These are phyloP conservation scores for Stegophylla sp. DNA, from an alignment of 2,888 invertebrate species.

Conservation along the genomic window DNA sequence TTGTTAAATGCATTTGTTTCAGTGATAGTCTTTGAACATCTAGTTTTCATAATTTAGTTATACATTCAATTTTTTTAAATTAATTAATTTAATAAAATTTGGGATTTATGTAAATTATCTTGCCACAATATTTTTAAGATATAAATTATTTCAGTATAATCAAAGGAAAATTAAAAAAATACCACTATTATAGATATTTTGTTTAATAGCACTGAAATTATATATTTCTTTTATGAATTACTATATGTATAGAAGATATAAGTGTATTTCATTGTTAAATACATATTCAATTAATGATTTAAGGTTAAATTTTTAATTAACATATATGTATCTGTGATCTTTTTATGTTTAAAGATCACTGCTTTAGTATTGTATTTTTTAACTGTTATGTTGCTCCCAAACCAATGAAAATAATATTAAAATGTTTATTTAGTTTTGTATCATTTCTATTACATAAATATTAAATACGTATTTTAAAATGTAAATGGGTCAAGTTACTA, in stretches of 20 bases:
- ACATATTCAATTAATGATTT: conserved; percentile 7
- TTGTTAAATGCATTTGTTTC: background rate
- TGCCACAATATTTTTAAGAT: background rate
- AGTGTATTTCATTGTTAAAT: conserved; percentile 1
- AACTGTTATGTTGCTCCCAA: conserved; percentile 20
- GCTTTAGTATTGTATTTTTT: conserved; percentile 47
- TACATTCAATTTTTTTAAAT: background rate
- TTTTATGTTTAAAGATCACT: conserved; percentile 37
- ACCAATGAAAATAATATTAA: conserved; percentile 20
- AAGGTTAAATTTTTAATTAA: conserved; percentile 21
- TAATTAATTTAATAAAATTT: conserved; percentile 21
- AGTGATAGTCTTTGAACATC: conserved; percentile 6
- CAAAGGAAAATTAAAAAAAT: background rate
- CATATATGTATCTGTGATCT: conserved; percentile 48
- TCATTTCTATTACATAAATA: conserved; percentile 17
- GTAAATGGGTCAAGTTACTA: conserved; percentile 55
- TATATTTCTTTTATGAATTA: background rate
- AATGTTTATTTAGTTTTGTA: conserved; percentile 44
- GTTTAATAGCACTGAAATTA: background rate
- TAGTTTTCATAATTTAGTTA: conserved; percentile 14
- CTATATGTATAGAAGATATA: background rate
- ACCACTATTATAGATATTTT: conserved; percentile 5
- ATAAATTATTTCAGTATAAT: conserved; percentile 1
- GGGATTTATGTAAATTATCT: conserved; percentile 15
- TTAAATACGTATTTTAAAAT: conserved; percentile 30